These are phyloP conservation scores for Strix occidentalis DNA, from an alignment of 2,797 vertebrate species.

Conservation along the genomic window DNA sequence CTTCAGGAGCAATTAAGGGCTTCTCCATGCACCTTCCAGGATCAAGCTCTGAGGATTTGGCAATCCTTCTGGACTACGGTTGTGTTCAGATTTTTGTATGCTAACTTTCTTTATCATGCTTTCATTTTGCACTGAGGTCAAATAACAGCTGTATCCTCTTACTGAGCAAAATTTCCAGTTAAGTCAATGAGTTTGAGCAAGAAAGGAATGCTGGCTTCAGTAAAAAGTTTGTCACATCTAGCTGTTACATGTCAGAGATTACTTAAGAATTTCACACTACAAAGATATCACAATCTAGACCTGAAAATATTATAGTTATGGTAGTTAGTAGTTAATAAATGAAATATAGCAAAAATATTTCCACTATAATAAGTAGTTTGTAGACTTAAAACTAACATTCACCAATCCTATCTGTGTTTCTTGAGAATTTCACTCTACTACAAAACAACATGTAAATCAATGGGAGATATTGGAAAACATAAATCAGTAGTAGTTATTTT, in stretches of 20 bases:
- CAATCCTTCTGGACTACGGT: neutral
- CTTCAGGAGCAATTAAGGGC: neutral
- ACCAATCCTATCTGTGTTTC: neutral
- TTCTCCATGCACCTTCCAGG: neutral
- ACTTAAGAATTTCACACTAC: neutral
- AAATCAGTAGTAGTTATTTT: neutral
- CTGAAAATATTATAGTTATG: neutral
- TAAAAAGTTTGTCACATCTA: neutral
- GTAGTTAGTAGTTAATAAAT: neutral
- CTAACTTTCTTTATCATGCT: neutral
- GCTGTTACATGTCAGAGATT: neutral
- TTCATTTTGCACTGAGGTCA: neutral
- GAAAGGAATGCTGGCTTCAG: neutral
- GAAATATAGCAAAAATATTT: neutral
- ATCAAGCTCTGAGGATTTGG: neutral
- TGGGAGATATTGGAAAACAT: neutral
- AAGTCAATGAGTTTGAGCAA: neutral
- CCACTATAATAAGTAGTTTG: neutral
- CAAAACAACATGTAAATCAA: constrained; percentile 3
- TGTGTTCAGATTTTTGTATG: neutral
- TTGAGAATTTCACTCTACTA: neutral
- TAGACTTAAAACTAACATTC: neutral
- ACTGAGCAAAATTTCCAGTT: neutral
- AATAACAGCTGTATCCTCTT: neutral
- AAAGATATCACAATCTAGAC: neutral